These are phyloP conservation scores for Lepidochrysops patricia DNA, from an alignment of 2,888 invertebrate species.

Conservation along the genomic window DNA sequence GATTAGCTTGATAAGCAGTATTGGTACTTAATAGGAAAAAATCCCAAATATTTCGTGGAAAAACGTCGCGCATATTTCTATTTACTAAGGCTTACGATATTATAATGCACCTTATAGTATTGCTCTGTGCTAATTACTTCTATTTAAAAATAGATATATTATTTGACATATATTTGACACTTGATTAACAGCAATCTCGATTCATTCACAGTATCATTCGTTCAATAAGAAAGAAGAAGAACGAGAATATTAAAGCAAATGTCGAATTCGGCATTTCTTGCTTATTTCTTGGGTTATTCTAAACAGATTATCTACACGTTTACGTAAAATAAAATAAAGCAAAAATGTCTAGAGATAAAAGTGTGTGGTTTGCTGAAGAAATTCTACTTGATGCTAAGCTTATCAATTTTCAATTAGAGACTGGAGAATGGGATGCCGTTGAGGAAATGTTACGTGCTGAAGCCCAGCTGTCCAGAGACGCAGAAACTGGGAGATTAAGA, in stretches of 20 bases:
- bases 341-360: constrained; percentile 68
- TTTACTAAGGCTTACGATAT: too few relatives aligned
- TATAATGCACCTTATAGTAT: too few relatives aligned
- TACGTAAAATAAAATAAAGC: constrained; percentile 19
- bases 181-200: too few relatives aligned
- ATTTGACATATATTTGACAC: too few relatives aligned
- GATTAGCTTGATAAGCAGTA: too few relatives aligned
- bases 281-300: too few relatives aligned
- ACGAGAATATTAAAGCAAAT: background rate
- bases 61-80: too few relatives aligned
- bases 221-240: background rate
- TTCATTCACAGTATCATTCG: background rate
- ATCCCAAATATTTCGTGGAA: too few relatives aligned
- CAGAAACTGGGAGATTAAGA: constrained; percentile 63
- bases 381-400: constrained; percentile 67
- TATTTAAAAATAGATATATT: too few relatives aligned
- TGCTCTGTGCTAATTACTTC: too few relatives aligned
- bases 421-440: constrained; percentile 69
- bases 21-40: too few relatives aligned
- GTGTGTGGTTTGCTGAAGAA: constrained; percentile 71
- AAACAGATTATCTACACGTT: too few relatives aligned
- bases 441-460: constrained; percentile 70
- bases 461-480: constrained; percentile 65
- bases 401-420: constrained; percentile 66
- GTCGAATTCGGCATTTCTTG: background rate